phyloP scores from a whole-genome alignment of 2,797 vertebrate genomes.

The Myoxocephalus aenaeus region DNA sequence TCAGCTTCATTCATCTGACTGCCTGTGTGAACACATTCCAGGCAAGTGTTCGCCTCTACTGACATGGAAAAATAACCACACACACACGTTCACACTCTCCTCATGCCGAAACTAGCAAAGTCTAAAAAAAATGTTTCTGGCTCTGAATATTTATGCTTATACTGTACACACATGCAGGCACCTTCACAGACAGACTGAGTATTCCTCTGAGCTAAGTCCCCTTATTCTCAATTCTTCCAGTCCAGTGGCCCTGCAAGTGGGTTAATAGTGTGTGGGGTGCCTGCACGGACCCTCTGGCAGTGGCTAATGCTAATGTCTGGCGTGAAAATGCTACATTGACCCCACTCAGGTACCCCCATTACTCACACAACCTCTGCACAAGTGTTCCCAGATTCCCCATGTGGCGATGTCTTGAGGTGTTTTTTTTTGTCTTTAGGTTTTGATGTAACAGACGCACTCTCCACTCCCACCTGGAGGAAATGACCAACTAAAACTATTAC shows the following conservation, averaged over 20 bases:
- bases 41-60: conserved; percentile 35
- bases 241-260: conserved; percentile 62
- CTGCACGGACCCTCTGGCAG: conserved; percentile 50
- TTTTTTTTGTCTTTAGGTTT: conserved; percentile 24
- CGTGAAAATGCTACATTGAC: conserved; percentile 71
- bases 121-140: conserved; percentile 36
- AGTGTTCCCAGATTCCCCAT: conserved; percentile 30
- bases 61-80: conserved; percentile 43
- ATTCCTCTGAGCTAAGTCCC: conserved; percentile 42
- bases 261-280: conserved; percentile 69
- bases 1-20: conserved; percentile 74
- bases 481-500: conserved; percentile 26
- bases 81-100: conserved; percentile 1
- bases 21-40: conserved; percentile 64
- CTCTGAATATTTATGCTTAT: conserved; percentile 25
- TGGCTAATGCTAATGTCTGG: conserved; percentile 67
- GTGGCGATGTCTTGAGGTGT: conserved; percentile 1
- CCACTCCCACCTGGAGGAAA: conserved; percentile 22
- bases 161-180: background rate
- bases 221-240: conserved; percentile 42
- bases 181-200: conserved; percentile 15
- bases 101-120: conserved; percentile 8
- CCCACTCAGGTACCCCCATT: conserved; percentile 61
- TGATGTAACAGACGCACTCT: conserved; percentile 12
- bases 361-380: conserved; percentile 58